Conservation (phyloP, 2,888 invertebrate species). For the Pristionchus maxplancki region DNA sequence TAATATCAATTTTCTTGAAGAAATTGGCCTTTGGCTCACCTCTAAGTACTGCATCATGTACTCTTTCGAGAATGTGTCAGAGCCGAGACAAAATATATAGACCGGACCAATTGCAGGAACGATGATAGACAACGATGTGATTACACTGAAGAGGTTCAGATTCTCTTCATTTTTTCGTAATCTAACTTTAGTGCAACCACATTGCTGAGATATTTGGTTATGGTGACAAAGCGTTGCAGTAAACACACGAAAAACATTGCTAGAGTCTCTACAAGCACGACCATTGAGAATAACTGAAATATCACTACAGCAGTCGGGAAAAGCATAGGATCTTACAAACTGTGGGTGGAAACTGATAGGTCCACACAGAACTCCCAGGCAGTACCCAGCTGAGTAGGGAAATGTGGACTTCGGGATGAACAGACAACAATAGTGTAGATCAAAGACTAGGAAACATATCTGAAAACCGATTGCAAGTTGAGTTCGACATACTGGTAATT, state of each 20-base stretch:
- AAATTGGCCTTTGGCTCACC: too few species aligned
- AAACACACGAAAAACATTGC: slow-evolving; percentile 12
- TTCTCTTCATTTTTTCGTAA: too few species aligned
- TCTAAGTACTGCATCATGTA: not conserved
- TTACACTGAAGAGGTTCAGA: not conserved
- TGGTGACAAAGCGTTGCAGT: not conserved
- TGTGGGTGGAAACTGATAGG: not conserved
- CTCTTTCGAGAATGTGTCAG: too few species aligned
- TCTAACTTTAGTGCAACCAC: not conserved
- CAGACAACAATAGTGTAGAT: slow-evolving; percentile 6
- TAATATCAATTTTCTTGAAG: too few species aligned
- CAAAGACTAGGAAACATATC: not conserved
- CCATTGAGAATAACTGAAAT: not conserved
- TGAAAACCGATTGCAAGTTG: too few species aligned
- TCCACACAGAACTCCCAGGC: slow-evolving; percentile 4
- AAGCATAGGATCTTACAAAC: not conserved
- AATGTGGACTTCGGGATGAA: slow-evolving; percentile 11
- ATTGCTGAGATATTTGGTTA: not conserved
- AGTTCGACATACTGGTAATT: too few species aligned
- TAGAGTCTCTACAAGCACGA: not conserved
- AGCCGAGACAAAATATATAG: too few species aligned
- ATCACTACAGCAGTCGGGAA: too few species aligned
- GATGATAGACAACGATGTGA: not conserved
- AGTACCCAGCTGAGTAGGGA: not conserved
- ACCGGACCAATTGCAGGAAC: not conserved